Conservation (phyloP, 1,140 invertebrate species). For the Chymomyza costata region DNA sequence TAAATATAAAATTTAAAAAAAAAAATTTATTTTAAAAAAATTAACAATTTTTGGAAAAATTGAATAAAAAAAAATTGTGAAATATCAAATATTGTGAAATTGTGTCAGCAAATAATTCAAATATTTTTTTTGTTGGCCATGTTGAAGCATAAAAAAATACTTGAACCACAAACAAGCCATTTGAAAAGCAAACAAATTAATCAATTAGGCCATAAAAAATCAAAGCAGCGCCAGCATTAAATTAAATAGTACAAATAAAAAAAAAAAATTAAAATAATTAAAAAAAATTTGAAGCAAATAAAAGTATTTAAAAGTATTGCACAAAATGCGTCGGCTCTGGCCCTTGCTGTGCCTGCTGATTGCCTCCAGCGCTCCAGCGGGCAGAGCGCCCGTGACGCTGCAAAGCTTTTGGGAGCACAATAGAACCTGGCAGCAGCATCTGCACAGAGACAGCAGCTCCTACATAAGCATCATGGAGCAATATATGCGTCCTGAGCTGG, state of each 20-base stretch:
- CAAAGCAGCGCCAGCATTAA: neutral
- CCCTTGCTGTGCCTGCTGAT: constrained; percentile 25
- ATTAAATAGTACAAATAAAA: no score
- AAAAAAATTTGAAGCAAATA: no score
- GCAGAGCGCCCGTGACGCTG: constrained; percentile 7
- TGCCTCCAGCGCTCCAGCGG: constrained; percentile 18
- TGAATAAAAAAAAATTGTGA: constrained; percentile 15
- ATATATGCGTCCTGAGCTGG: constrained; percentile 84
- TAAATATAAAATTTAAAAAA: no score
- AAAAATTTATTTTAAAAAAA: no score
- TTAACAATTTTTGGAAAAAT: constrained; percentile 16
- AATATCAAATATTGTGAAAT: constrained; percentile 8
- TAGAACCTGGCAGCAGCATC: neutral
- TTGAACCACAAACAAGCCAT: constrained; percentile 20
- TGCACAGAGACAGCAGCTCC: constrained; percentile 31
- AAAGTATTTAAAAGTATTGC: neutral
- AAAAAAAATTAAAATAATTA: no score
- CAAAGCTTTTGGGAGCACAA: neutral
- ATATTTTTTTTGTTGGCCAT: constrained; percentile 43
- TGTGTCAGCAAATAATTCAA: constrained; percentile 10
- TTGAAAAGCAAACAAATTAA: no score
- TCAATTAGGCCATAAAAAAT: neutral
- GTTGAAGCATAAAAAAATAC: constrained; percentile 31
- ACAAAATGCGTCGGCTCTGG: constrained; percentile 25
- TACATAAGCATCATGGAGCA: constrained; percentile 48